phyloP scores from a whole-genome alignment of 2,888 invertebrate species.

The Hemithea aestivaria region DNA sequence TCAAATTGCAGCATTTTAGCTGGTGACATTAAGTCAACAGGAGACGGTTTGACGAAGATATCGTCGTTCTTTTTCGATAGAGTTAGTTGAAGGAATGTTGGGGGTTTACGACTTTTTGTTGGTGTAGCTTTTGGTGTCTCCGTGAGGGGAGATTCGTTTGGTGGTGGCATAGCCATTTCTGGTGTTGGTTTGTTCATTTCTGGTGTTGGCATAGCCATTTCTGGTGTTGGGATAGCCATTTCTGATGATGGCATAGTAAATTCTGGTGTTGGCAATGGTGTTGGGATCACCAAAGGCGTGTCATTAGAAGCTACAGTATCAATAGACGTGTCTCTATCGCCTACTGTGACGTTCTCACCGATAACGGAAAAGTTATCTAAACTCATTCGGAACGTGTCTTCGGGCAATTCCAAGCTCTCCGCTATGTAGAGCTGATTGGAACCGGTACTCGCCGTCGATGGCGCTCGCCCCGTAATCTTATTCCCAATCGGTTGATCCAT shows the following conservation, averaged over 20 bases:
- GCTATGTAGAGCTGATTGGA: constrained; percentile 55
- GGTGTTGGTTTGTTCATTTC: too few relatives aligned
- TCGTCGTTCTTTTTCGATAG: constrained; percentile 54
- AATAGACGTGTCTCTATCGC: constrained; percentile 43
- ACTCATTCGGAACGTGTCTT: constrained; percentile 65
- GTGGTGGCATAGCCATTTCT: constrained; percentile 26
- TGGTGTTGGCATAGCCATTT: too few relatives aligned
- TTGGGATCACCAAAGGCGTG: constrained; percentile 34
- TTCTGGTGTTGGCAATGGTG: constrained; percentile 35
- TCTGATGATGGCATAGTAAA: constrained; percentile 27
- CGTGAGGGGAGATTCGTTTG: constrained; percentile 35
- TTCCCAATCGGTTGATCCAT: constrained; percentile 50
- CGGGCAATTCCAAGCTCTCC: constrained; percentile 57
- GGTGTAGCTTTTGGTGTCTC: constrained; percentile 45
- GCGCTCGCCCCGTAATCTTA: constrained; percentile 35
- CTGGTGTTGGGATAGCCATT: constrained; percentile 30
- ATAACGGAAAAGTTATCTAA: constrained; percentile 58
- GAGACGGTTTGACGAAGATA: constrained; percentile 62
- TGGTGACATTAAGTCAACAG: constrained; percentile 67
- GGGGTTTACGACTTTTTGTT: constrained; percentile 32
- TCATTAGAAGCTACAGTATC: constrained; percentile 36
- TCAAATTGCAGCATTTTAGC: constrained; percentile 71
- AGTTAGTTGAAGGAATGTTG: constrained; percentile 51
- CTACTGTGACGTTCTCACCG: constrained; percentile 67
- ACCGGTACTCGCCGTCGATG: constrained; percentile 39